Evolutionary conservation across 2,888 invertebrate genomes (phyloP), one percentile per base, ranked within the genome.

Genomic region (Oligia fasciuncula): DNA sequence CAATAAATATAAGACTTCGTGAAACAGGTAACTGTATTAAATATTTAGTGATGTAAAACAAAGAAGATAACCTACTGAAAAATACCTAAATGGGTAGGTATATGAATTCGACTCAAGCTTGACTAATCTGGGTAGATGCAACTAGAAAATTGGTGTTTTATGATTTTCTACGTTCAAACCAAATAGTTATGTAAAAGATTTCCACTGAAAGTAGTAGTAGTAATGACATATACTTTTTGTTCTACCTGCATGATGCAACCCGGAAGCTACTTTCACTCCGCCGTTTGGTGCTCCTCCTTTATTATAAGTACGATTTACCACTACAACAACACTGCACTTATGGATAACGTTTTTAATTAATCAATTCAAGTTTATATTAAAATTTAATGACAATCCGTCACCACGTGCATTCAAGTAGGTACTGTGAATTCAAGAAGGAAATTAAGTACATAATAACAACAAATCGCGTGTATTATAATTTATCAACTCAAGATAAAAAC

Each of bases 401-500:
- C 54, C 62, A 80, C 62, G 66, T 79, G 85, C 54, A 84, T 62
- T 40, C 17, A 79, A 66, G 70, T 65, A 43, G 5, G 43, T 46
- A 81, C 70, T 84, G 79, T 23, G 66, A 78, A 78, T 84, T 40
- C 40, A 69, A 70, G 60, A 54, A 77, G 77, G 67, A 84, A 75
- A 75, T 68, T 63, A 84, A 60, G 46, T 51, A 70, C 46, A 66
- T 65, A 79, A 82, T 68, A 79, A 86, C 71, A 84, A 76, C 51
- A 87, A 76, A 49, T 77, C 68, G 63, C 74, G 66, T 77, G 87
- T 80, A 69, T 88, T 73, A n/a, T 60, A 60, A 60, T n/a, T 60
- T 60, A 84, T 81, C 79, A 74, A 60, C 19, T 54, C 29, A 71
- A 65, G 85, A 89, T 89, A 86, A 78, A 70, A 46, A 49, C 1